Evolutionary conservation across 2,797 vertebrate species (phyloP).

Genomic region (Aviceda leuphotes): DNA sequence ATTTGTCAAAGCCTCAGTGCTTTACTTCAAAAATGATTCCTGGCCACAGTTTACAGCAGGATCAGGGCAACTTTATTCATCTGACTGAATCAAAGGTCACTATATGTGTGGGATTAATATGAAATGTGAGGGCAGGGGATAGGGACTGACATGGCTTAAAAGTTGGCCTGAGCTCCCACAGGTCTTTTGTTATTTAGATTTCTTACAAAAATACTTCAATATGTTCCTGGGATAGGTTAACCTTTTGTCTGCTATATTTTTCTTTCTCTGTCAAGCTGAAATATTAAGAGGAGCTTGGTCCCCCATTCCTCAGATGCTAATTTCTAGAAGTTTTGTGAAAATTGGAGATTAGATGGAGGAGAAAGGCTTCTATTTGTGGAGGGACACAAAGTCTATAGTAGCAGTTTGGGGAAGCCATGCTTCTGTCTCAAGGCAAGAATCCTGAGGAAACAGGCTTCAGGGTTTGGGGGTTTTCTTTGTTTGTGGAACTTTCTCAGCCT

Average conservation of each 20-base stretch:
- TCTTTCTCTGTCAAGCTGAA: background rate
- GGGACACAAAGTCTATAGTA: background rate
- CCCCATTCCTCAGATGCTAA: background rate
- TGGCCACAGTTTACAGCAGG: background rate
- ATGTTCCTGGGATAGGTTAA: background rate
- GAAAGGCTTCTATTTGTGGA: no score
- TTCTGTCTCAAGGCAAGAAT: background rate
- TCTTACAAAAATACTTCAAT: background rate
- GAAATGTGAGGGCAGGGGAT: background rate
- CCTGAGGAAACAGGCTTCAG: background rate
- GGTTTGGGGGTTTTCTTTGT: background rate
- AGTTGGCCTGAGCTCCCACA: background rate
- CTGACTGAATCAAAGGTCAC: background rate
- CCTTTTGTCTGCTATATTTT: background rate
- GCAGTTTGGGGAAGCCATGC: background rate
- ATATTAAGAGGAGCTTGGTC: background rate
- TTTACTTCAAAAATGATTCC: background rate
- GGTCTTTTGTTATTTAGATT: background rate
- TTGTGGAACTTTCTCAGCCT: background rate
- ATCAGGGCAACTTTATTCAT: background rate
- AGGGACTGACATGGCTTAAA: background rate
- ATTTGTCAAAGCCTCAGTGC: background rate
- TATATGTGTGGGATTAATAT: background rate
- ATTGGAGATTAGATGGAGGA: background rate
- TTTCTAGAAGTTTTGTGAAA: background rate